phyloP scores from a whole-genome alignment of 2,797 vertebrate genomes.

The Melanotaenia maccullochi region DNA sequence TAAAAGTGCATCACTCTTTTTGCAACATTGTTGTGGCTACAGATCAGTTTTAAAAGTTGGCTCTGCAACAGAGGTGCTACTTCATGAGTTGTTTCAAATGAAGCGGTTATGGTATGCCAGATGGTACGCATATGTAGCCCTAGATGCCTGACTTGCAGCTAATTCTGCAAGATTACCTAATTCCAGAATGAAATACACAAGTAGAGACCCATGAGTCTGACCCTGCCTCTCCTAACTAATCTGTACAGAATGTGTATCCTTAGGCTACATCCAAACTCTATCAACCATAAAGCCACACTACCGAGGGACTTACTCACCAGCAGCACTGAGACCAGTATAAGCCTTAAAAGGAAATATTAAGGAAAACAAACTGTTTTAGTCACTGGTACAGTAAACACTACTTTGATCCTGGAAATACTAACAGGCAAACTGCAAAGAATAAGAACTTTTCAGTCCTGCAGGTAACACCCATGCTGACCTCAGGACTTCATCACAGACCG shows the following conservation, averaged over 20 bases:
- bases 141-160: background rate
- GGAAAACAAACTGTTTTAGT: constrained; percentile 2
- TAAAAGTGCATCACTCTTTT: constrained; percentile 2
- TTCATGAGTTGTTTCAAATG: background rate
- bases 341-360: constrained; percentile 50
- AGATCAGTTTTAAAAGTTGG: background rate
- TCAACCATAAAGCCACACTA: constrained; percentile 19
- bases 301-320: constrained; percentile 14
- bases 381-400: constrained; percentile 23
- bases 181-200: constrained; percentile 3
- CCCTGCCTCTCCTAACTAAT: constrained; percentile 9
- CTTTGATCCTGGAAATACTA: constrained; percentile 50
- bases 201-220: constrained; percentile 16
- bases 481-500: constrained; percentile 18
- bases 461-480: constrained; percentile 46
- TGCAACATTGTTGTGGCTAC: background rate
- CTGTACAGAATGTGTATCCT: constrained; percentile 17
- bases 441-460: constrained; percentile 37
- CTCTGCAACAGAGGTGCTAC: background rate
- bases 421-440: constrained; percentile 25
- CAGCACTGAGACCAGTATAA: constrained; percentile 17
- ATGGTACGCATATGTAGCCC: constrained; percentile 22
- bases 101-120: constrained; percentile 6
- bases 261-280: constrained; percentile 11
- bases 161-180: background rate